Percentiles rank a stretch among this genome's conserved stretches.
Evolutionary conservation across 2,797 vertebrate species (phyloP).

Genomic region (Poecilia gillii): DNA sequence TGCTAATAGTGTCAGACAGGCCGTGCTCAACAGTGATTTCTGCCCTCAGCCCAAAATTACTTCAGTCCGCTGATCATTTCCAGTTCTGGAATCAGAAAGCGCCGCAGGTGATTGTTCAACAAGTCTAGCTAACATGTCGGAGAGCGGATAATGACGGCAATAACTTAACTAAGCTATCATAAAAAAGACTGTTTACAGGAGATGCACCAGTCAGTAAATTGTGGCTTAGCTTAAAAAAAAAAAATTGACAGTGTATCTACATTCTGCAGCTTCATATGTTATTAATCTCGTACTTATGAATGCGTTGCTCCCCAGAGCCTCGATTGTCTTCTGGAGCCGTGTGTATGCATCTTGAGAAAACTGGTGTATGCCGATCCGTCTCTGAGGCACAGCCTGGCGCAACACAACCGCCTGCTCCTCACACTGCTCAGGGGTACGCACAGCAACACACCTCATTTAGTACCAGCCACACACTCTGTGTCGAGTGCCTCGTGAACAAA

Average conservation of each 20-base stretch:
- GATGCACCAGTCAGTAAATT: conserved; percentile 28
- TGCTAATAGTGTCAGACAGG: conserved; percentile 73
- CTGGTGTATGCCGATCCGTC: conserved; percentile 86
- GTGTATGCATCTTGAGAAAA: conserved; percentile 88
- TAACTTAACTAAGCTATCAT: conserved; percentile 42
- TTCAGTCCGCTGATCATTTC: conserved; percentile 60
- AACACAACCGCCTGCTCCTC: conserved; percentile 83
- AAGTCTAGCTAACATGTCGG: conserved; percentile 42
- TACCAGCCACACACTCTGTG: conserved; percentile 48
- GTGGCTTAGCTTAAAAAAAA: conserved; percentile 23
- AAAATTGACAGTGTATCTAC: conserved; percentile 23
- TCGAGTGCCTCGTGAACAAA: conserved; percentile 45
- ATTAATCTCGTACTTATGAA: conserved; percentile 51
- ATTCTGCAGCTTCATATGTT: conserved; percentile 14
- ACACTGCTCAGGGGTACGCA: conserved; percentile 88
- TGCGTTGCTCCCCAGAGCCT: conserved; percentile 77
- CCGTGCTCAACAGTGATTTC: conserved; percentile 63
- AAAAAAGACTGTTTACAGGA: not conserved
- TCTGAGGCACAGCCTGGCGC: conserved; percentile 84
- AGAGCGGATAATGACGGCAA: conserved; percentile 38
- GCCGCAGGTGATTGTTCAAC: conserved; percentile 57
- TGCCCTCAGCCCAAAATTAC: conserved; percentile 50
- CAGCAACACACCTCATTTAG: conserved; percentile 71
- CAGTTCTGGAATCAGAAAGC: conserved; percentile 60
- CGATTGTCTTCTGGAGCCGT: conserved; percentile 85